phyloP scores from a whole-genome alignment of 2,113 vertebrate genomes.

The Saccopteryx leptura region DNA sequence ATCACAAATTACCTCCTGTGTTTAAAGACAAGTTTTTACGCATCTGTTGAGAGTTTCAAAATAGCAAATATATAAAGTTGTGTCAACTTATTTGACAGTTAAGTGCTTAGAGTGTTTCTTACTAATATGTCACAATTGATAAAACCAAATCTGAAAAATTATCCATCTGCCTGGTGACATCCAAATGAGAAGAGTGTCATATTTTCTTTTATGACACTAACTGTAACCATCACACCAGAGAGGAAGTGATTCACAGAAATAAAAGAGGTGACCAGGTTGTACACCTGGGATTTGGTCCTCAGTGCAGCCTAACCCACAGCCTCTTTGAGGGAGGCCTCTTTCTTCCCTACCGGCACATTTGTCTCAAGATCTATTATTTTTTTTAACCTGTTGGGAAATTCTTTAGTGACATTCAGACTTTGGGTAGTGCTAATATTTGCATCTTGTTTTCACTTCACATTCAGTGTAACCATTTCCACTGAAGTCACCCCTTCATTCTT shows the following conservation, averaged over 20 bases:
- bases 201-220: background rate
- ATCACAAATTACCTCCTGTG: background rate
- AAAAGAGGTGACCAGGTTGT: background rate
- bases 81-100: background rate
- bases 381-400: background rate
- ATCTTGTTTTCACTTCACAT: background rate
- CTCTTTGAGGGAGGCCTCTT: background rate
- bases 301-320: background rate
- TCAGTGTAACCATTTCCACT: background rate
- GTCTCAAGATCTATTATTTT: background rate
- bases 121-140: background rate
- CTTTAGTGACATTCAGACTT: background rate
- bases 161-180: background rate
- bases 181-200: background rate
- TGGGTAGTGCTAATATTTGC: background rate
- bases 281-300: background rate
- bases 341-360: background rate
- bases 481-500: background rate
- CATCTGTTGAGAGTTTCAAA: background rate
- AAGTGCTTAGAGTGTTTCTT: background rate
- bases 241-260: background rate
- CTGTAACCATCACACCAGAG: background rate
- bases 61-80: background rate
- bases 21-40: background rate
- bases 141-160: slow-evolving; percentile 31